phyloP scores from a whole-genome alignment of 2,113 vertebrate species.

The Rhineura floridana region DNA sequence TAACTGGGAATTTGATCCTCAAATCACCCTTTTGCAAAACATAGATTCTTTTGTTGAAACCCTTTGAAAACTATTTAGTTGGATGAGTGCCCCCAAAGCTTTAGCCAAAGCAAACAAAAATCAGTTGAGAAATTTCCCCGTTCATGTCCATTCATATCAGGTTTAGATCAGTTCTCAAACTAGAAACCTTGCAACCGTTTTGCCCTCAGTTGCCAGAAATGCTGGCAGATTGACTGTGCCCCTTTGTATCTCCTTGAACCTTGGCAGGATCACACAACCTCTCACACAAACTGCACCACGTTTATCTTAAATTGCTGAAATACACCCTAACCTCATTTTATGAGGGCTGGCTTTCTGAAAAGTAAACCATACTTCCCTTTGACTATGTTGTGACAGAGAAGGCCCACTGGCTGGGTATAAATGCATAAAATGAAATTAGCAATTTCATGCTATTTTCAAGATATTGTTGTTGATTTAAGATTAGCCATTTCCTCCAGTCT shows the following conservation, averaged over 20 bases:
- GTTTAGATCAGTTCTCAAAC: not conserved
- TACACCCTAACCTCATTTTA: not conserved
- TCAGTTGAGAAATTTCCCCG: not conserved
- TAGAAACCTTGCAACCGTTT: not conserved
- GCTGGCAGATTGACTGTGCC: not conserved
- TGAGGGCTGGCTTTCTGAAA: not conserved
- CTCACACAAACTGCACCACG: not conserved
- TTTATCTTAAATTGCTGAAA: not conserved
- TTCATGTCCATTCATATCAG: not conserved
- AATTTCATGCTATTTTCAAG: not conserved
- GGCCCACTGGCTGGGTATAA: not conserved
- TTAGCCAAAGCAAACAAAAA: not conserved
- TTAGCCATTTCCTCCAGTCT: not conserved
- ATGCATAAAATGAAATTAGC: not conserved
- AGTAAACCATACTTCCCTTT: not conserved
- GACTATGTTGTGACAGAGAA: not conserved
- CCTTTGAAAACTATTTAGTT: not conserved
- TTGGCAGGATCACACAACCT: not conserved
- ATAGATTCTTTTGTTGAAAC: not conserved
- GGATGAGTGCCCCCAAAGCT: not conserved
- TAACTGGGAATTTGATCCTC: not conserved
- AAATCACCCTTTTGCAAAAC: not conserved
- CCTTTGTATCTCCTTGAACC: not conserved
- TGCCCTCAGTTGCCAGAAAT: not conserved
- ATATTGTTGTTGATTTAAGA: not conserved